phyloP scores from a whole-genome alignment of 2,113 vertebrate species.

The Coptodon bakossiorum region DNA sequence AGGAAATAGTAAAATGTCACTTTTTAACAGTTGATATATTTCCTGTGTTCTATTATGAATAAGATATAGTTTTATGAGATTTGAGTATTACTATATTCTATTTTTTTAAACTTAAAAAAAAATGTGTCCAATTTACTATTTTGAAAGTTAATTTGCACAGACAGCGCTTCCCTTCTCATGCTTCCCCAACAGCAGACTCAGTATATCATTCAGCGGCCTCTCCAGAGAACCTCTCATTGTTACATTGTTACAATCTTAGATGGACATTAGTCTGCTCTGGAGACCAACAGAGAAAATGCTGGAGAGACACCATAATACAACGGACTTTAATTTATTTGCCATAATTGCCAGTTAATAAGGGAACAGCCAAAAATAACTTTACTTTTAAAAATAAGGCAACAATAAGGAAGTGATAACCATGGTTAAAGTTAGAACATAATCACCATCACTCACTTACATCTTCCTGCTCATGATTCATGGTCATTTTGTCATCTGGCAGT shows the following conservation, averaged over 20 bases:
- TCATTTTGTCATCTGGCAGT: background rate
- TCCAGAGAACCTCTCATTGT: background rate
- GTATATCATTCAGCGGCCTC: fast-evolving
- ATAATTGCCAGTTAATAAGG: background rate
- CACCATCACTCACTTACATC: background rate
- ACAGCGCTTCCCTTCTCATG: background rate
- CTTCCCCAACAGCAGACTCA: background rate
- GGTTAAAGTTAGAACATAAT: background rate
- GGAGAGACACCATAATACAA: background rate
- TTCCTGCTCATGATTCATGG: background rate
- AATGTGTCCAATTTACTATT: fast-evolving
- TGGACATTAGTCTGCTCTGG: background rate
- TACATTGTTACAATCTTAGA: background rate
- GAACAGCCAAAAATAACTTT: background rate
- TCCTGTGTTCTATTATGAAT: background rate
- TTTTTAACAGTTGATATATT: background rate
- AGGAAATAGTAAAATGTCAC: background rate
- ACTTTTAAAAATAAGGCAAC: background rate
- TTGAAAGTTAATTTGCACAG: background rate
- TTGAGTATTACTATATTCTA: background rate
- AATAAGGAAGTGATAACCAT: background rate
- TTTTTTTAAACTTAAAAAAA: background rate
- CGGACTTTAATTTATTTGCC: background rate
- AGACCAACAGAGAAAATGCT: background rate
- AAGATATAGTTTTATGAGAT: background rate